phyloP scores from a whole-genome alignment of 2,888 invertebrate genomes.

The Tenthredo scrophulariae region DNA sequence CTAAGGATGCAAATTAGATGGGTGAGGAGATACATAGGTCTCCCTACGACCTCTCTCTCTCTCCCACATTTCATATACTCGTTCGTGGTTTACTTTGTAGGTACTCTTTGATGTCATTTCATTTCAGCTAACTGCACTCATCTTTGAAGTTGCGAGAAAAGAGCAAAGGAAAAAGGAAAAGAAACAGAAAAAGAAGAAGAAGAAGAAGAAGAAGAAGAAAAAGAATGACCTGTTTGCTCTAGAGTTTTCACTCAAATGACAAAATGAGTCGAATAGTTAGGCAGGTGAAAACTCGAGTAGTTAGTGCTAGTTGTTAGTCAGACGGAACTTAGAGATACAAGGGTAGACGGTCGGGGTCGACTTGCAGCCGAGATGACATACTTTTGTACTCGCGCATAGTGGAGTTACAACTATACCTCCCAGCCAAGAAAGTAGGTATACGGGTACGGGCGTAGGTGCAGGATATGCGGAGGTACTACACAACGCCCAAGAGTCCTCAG shows the following conservation, averaged over 20 bases:
- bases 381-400: neutral
- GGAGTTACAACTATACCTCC: slow-evolving; percentile 10
- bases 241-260: neutral
- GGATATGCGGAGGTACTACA: slow-evolving; percentile 34
- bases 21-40: slow-evolving; percentile 59
- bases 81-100: slow-evolving; percentile 10
- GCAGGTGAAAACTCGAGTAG: neutral
- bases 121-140: neutral
- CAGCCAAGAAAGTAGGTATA: neutral
- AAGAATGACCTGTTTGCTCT: neutral
- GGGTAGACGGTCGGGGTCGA: slow-evolving; percentile 4
- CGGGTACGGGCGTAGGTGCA: slow-evolving; percentile 13
- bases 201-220: neutral
- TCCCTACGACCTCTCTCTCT: neutral
- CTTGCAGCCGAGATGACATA: slow-evolving; percentile 28
- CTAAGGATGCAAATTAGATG: slow-evolving; percentile 75
- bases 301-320: slow-evolving; percentile 16
- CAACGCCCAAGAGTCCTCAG: slow-evolving; percentile 53
- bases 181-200: neutral
- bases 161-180: neutral
- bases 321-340: slow-evolving; percentile 8
- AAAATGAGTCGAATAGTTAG: slow-evolving; percentile 3
- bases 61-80: neutral
- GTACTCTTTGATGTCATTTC: slow-evolving; percentile 1
- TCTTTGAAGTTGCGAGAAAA: neutral